Evolutionary conservation across 2,888 invertebrate genomes (phyloP), one percentile per base, ranked within the genome.

Genomic region (Temnothorax ravouxi): DNA sequence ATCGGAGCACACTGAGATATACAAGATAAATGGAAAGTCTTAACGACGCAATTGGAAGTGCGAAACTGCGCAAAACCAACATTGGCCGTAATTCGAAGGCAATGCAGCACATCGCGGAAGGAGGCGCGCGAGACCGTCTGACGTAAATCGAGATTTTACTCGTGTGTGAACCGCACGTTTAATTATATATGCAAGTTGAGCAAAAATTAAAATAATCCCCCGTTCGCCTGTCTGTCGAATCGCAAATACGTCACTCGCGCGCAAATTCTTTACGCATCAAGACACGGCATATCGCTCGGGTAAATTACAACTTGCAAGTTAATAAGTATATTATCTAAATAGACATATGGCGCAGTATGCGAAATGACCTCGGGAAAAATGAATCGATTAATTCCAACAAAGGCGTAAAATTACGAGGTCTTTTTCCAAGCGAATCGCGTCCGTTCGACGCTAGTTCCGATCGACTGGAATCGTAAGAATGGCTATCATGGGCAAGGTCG

Each of bases 401-500:
- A 71, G 38, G 47, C 34, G 13, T 44, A n/a, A 47, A 59, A 54
- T 71, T 59, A 38, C 56, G 15, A 56, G 15, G 25, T 15, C 21
- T 50, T 52, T 34, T 59, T 6, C 34, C 72, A 21, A 59, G 80
- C 79, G 76, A 72, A 77, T 88, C 87, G 82, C 74, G 79, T 67
- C 83, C 62, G 50, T 34, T 61, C 50, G 83, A 81, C 38, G 34
- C 56, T 76, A 52, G 34, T 76, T 83, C 38, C 59, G 71, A 83
- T 76, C 88, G 77, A 80, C 59, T 59, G 18, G 75, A 62, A 76
- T 88, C 86, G 80, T 77, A 80, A 88, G 82, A 89, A 85, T 86
- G 89, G 66, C 82, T 85, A 86, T 88, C 83, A 81, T 44, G 75
- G 64, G 21, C 89, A 89, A 88, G 88, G 86, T 80, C 89, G 72